These are phyloP conservation scores for Phaethornis superciliosus DNA, from an alignment of 2,113 vertebrate genomes.

Conservation along the genomic window DNA sequence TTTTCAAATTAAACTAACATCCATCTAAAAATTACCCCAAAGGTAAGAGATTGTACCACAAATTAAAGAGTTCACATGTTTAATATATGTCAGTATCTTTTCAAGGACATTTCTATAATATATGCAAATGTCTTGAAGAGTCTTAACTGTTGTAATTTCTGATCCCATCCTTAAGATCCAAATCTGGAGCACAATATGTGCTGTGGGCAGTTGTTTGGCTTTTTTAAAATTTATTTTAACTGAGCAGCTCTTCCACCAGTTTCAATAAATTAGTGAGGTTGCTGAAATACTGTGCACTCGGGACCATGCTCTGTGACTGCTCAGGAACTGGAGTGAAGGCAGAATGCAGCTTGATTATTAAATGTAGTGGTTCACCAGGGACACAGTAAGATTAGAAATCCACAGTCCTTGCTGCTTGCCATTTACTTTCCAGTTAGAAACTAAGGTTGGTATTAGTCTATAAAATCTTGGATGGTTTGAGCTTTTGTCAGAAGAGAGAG, in stretches of 20 bases:
- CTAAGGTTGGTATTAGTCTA: background rate
- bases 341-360: constrained; percentile 1
- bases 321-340: background rate
- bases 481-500: background rate
- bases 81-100: constrained; percentile 42
- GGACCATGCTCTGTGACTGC: background rate
- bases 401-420: background rate
- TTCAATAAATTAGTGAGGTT: constrained; percentile 15
- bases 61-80: constrained; percentile 4
- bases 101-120: constrained; percentile 33
- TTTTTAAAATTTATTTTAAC: background rate
- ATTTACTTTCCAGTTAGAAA: background rate
- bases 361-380: background rate
- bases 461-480: background rate
- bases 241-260: constrained; percentile 14
- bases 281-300: background rate
- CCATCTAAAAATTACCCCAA: background rate
- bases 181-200: background rate
- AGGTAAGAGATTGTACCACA: background rate
- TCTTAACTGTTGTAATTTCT: constrained; percentile 15
- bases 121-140: constrained; percentile 35
- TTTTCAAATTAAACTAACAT: background rate
- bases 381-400: background rate
- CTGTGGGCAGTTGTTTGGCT: background rate
- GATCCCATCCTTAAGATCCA: background rate